Base-by-base conservation (phyloP, 2,888 invertebrate genomes). In the Polyommatus iphigenia region DNA sequence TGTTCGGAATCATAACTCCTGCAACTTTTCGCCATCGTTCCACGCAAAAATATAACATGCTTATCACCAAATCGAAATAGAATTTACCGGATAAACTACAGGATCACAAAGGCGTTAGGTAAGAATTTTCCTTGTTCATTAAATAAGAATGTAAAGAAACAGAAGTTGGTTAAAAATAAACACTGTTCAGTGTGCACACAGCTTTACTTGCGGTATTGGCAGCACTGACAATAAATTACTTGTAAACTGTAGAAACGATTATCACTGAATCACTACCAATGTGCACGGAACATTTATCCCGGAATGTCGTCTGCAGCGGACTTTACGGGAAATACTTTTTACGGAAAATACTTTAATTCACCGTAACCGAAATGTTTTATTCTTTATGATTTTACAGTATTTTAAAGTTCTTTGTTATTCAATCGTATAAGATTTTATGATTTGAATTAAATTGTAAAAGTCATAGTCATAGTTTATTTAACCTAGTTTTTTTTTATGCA, bases 231-330 rank as follows among this genome's bases (percentile, higher is more conserved):
- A 77, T 77, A 77, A 77, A 72, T 77, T 77, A 57, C 54, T 50
- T 77, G 77, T 77, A 77, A 77, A 77, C 36, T 54, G 77, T 73
- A 72, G 41, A 57, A 24, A 41, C 72, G 77, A 77, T 77, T 72
- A 77, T 77, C 77, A 57, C 72, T 59, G 72, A 72, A 77, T 72
- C 72, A 57, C 72, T 57, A 77, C 71, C 77, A 59, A 54, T 59
- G 20, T 57, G 59, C 57, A 54, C 54, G 71, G 75, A 29, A 24
- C 72, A 77, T 57, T 77, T 73, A 77, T 77, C 32, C 72, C 24
- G 54, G 77, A 41, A 54, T 77, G 77, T 77, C 77, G 57, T 54
- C 24, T 77, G 77, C 72, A 77, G 41, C 54, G 67, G 15, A 50
- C 73, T 46, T 73, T 15, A 15, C 10, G 10, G 20, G 46, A 46